A percentile compares a stretch with the other conserved stretches of the same genome.
These are phyloP conservation scores for Cheilosia grossa DNA, from an alignment of 2,888 invertebrate genomes.

Conservation along the genomic window DNA sequence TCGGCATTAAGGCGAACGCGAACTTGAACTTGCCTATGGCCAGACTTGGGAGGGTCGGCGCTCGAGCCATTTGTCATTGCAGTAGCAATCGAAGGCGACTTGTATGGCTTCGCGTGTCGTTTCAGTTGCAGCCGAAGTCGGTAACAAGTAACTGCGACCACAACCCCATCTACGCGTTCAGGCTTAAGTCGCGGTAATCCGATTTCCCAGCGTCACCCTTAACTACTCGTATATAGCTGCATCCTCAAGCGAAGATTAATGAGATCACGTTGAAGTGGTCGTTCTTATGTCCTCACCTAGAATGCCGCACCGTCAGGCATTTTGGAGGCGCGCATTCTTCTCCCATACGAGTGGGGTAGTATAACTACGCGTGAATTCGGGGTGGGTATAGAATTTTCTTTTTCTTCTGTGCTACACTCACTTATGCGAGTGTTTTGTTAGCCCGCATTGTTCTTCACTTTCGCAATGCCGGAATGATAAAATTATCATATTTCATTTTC, in stretches of 20 bases:
- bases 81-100: constrained; percentile 53
- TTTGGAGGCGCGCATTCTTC: not conserved
- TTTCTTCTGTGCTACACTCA: constrained; percentile 14
- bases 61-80: not conserved
- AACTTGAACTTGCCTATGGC: constrained; percentile 65
- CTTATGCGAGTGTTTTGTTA: constrained; percentile 65
- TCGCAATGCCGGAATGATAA: constrained; percentile 72
- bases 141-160: constrained; percentile 3
- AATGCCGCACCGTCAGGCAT: constrained; percentile 18
- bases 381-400: constrained; percentile 1
- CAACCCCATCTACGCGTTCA: constrained; percentile 44
- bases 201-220: constrained; percentile 71
- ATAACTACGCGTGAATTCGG: too few species aligned
- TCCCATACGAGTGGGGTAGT: not conserved
- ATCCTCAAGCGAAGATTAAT: constrained; percentile 71
- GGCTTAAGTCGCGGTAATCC: constrained; percentile 57
- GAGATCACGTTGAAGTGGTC: constrained; percentile 71
- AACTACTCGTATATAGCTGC: constrained; percentile 37
- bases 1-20: constrained; percentile 19
- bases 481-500: constrained; percentile 75
- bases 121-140: constrained; percentile 50
- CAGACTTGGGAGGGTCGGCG: constrained; percentile 21
- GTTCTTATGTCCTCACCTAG: constrained; percentile 49
- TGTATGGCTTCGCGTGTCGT: constrained; percentile 64
- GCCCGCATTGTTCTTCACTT: constrained; percentile 72